phyloP scores from a whole-genome alignment of 2,113 vertebrate genomes.

The Lepus americanus region DNA sequence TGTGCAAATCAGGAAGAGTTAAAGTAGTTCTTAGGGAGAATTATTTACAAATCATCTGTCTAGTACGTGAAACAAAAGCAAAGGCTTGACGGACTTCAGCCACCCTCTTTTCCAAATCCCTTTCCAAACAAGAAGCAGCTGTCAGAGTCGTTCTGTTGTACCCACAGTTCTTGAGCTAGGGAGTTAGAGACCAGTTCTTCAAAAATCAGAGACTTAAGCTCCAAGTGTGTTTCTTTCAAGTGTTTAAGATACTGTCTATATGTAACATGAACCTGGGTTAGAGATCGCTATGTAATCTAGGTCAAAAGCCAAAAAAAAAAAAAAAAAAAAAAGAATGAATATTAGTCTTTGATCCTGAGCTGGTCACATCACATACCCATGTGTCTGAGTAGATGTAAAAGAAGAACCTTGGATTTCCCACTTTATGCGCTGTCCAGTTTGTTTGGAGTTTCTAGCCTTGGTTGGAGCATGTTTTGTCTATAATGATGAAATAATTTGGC shows the following conservation, averaged over 20 bases:
- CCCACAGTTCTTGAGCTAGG: slow-evolving; percentile 46
- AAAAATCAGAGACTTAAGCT: slow-evolving; percentile 62
- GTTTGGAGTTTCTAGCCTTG: not conserved
- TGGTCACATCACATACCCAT: not conserved
- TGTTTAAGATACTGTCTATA: not conserved
- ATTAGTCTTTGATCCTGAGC: slow-evolving; percentile 35
- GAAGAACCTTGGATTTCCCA: not conserved
- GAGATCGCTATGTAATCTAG: slow-evolving; percentile 54
- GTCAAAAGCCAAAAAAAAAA: not conserved
- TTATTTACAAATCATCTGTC: not conserved
- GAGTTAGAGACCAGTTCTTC: slow-evolving; percentile 6
- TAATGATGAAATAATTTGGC: slow-evolving; percentile 35
- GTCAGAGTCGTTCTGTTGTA: not conserved
- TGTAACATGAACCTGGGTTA: not conserved
- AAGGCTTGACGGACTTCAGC: not conserved
- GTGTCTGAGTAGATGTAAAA: not conserved
- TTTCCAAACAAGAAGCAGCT: slow-evolving; percentile 60
- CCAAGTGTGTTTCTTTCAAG: not conserved
- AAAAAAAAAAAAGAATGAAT: not conserved
- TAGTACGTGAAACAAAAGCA: not conserved
- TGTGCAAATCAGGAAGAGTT: slow-evolving; percentile 37
- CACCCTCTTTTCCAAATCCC: not conserved
- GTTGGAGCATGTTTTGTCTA: slow-evolving; percentile 28
- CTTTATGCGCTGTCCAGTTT: not conserved
- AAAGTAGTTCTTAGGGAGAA: slow-evolving; percentile 37